These are phyloP conservation scores for Callipepla squamata DNA, from an alignment of 2,113 vertebrate genomes.

Conservation along the genomic window DNA sequence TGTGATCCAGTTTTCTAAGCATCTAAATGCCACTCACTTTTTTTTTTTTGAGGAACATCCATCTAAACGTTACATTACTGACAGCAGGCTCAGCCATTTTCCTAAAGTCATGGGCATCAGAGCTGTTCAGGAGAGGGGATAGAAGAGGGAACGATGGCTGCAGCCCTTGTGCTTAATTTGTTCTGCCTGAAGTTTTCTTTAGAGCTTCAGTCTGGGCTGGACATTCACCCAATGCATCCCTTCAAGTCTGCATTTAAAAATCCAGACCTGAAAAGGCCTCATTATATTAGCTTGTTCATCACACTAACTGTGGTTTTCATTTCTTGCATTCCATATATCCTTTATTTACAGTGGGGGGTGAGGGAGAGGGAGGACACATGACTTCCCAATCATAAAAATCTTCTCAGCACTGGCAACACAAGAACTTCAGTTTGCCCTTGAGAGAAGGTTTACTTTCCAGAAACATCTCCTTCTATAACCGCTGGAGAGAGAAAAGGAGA, in stretches of 20 bases:
- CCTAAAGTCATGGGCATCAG: not conserved
- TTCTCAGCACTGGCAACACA: not conserved
- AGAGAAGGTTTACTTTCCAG: slow-evolving; percentile 2
- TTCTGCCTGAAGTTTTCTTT: not conserved
- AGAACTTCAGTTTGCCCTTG: not conserved
- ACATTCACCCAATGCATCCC: not conserved
- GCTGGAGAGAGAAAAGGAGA: not conserved
- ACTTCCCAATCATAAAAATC: not conserved
- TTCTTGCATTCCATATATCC: not conserved
- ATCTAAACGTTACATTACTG: not conserved
- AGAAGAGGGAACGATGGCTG: not conserved
- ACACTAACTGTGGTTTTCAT: not conserved
- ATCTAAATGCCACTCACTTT: not conserved
- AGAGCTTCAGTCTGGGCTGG: not conserved
- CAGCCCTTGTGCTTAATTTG: not conserved
- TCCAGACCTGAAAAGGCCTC: not conserved
- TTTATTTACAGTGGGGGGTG: not conserved
- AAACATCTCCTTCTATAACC: slow-evolving; percentile 6
- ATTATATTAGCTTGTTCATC: not conserved
- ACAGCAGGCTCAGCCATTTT: not conserved
- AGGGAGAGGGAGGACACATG: not conserved
- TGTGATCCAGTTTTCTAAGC: not conserved
- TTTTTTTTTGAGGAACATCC: not conserved
- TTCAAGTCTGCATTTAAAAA: not conserved
- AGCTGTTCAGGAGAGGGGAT: accelerated